Evolutionary conservation across 2,113 vertebrate genomes (phyloP).

Genomic region (Rhea pennata): DNA sequence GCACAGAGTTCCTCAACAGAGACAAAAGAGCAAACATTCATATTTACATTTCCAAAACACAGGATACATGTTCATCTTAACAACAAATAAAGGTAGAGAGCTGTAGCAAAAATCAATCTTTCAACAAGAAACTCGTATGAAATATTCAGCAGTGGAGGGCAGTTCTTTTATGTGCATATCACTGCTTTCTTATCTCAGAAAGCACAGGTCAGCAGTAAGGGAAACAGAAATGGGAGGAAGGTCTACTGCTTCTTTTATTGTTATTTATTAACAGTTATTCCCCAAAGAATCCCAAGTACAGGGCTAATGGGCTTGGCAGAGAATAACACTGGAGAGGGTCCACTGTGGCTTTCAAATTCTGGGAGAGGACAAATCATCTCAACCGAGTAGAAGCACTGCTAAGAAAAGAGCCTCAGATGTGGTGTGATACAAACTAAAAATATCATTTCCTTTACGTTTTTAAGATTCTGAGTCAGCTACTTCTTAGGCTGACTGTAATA

Average conservation of each 20-base stretch:
- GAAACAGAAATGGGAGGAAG: background rate
- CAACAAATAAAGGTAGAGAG: constrained; percentile 6
- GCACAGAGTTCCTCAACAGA: background rate
- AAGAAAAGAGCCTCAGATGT: background rate
- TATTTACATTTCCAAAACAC: constrained; percentile 18
- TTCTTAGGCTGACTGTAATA: background rate
- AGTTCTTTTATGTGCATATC: background rate
- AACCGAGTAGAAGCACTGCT: background rate
- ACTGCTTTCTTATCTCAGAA: background rate
- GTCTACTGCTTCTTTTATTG: background rate
- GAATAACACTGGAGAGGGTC: background rate
- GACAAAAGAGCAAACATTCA: background rate
- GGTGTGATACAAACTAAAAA: background rate
- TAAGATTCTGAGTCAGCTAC: background rate
- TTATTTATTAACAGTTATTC: background rate
- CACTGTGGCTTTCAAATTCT: background rate
- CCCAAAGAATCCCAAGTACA: background rate
- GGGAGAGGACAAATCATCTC: background rate
- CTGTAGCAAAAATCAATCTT: constrained; percentile 18
- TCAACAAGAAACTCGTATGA: background rate
- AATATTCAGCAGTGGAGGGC: constrained; percentile 14
- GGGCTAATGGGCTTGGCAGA: background rate
- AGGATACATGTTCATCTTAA: background rate
- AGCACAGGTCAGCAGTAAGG: background rate
- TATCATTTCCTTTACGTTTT: background rate